Evolutionary conservation across 1,140 invertebrate genomes (phyloP), one percentile per base, ranked within the genome.

Genomic region (Nasonia giraulti): DNA sequence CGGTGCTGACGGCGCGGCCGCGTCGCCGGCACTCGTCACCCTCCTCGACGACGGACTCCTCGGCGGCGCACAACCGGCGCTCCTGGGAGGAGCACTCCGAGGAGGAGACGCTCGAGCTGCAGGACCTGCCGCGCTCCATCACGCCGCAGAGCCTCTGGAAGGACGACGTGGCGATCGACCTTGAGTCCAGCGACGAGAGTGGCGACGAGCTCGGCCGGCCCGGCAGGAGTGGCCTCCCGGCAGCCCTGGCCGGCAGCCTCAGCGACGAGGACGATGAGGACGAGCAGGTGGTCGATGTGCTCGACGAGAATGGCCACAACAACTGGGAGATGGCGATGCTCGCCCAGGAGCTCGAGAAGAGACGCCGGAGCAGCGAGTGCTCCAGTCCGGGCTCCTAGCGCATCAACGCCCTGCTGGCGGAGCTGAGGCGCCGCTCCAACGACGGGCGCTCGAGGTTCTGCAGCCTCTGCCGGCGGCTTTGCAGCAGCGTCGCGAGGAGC

Each of bases 271-370:
- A 91, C 17, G 93, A 92, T n/a, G 90, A 91, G 0, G 87, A 81
- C 2, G 87, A 82, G 2, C 77, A 88, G 23, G 76, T 78, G 31
- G 92, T 91, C 84, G 87, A 93, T 40, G 87, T 89, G 2, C 33
- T 86, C 31, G 87, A 89, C 6, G 89, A 87, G 0, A 91, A 91
- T 6, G 92, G 93, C 12, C 94, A 94, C 75, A 94, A 95, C 87
- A 95, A 97, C 86, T 97, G 96, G 96, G 96, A 97, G 90, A 95
- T 96, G 0, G 94, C 95, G 88, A 96, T 97, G 95, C 91, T 97
- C 33, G 96, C 96, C 0, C 94, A 96, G 80, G 95, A 96, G 88
- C 93, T 97, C 86, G 95, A 96, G 79, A 87, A 93, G 91, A 87
- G 95, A 94, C 90, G 93, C 92, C 88, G 93, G 90, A 90, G 93